These are phyloP conservation scores for Riptortus pedestris DNA, from an alignment of 1,140 invertebrate species.

Conservation along the genomic window DNA sequence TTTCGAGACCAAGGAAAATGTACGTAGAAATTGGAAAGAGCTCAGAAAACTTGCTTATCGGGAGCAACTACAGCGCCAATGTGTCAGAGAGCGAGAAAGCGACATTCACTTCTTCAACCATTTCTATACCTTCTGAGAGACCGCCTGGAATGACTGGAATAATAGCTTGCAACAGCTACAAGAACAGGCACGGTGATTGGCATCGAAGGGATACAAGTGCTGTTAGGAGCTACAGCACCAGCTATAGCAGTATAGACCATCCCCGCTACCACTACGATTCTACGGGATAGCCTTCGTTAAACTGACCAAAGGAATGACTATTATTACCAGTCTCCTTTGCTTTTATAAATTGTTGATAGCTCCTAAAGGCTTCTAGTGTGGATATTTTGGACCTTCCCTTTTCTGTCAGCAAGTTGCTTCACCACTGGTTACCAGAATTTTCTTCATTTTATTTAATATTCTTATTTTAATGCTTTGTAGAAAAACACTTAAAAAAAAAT, in stretches of 20 bases:
- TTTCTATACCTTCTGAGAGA: slow-evolving; percentile 34
- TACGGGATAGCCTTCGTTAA: not conserved
- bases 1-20: slow-evolving; percentile 36
- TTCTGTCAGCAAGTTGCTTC: too few relatives aligned
- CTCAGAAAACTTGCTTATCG: slow-evolving; percentile 34
- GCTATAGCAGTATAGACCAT: slow-evolving; percentile 42
- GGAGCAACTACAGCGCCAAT: slow-evolving; percentile 31
- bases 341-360: too few relatives aligned
- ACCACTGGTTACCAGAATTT: too few relatives aligned
- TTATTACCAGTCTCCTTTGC: too few relatives aligned
- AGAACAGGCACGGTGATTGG: slow-evolving; percentile 55
- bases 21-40: slow-evolving; percentile 36
- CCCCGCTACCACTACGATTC: not conserved
- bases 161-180: slow-evolving; percentile 63
- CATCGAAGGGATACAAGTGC: slow-evolving; percentile 35
- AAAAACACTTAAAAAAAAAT: too few relatives aligned
- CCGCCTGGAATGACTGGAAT: slow-evolving; percentile 58
- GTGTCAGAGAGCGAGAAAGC: slow-evolving; percentile 6
- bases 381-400: too few relatives aligned
- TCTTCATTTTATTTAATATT: too few relatives aligned
- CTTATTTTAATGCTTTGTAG: too few relatives aligned
- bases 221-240: slow-evolving; percentile 42
- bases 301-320: too few relatives aligned
- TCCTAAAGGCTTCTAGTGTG: too few relatives aligned
- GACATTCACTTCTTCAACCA: not conserved